Evolutionary conservation across 2,888 invertebrate genomes (phyloP).

Genomic region (Amiota communis): DNA sequence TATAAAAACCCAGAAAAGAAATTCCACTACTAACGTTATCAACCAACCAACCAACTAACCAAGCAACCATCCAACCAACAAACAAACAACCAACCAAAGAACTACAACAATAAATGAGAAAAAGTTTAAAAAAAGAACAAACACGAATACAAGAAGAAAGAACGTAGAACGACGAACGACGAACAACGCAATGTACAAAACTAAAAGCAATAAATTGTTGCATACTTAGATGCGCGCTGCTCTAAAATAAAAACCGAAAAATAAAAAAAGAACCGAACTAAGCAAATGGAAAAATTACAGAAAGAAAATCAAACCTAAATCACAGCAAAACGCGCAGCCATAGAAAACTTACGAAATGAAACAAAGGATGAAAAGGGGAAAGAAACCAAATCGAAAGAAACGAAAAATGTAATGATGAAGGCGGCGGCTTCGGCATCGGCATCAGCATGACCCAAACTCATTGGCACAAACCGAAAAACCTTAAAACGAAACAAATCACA

Average conservation of each 20-base stretch:
- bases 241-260: not conserved
- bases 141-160: too few species aligned
- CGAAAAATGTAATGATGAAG: too few species aligned
- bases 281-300: not conserved
- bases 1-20: slow-evolving; percentile 36
- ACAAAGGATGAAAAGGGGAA: too few species aligned
- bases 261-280: not conserved
- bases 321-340: slow-evolving; percentile 11
- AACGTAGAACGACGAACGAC: too few species aligned
- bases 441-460: slow-evolving; percentile 14
- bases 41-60: not conserved
- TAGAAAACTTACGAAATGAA: not conserved
- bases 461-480: slow-evolving; percentile 19
- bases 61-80: not conserved
- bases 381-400: too few species aligned
- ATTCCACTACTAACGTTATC: slow-evolving; percentile 26
- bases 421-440: too few species aligned
- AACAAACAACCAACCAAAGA: slow-evolving; percentile 5
- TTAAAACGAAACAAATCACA: not conserved
- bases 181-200: slow-evolving; percentile 6
- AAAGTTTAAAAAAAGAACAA: not conserved
- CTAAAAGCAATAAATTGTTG: slow-evolving; percentile 31
- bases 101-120: not conserved
- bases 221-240: not conserved
- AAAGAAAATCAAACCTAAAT: not conserved